A percentile compares a stretch with the other conserved stretches of the same genome.
phyloP scores from a whole-genome alignment of 1,140 invertebrate genomes.

The Asbolus verrucosus region DNA sequence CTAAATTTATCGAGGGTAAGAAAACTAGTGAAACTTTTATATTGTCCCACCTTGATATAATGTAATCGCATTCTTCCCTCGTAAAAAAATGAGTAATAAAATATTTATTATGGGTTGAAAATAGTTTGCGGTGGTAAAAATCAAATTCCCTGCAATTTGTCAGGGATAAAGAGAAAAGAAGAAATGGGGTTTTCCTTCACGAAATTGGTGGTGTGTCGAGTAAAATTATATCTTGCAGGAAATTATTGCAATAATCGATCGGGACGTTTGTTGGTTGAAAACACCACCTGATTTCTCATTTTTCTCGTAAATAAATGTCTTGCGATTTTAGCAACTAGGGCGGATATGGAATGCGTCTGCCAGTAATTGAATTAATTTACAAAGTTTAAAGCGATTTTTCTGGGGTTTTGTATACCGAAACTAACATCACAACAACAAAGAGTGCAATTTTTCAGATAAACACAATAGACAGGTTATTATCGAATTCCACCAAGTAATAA shows the following conservation, averaged over 20 bases:
- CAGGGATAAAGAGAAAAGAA: slow-evolving; percentile 10
- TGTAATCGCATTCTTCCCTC: slow-evolving; percentile 5
- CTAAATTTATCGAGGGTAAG: not conserved
- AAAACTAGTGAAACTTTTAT: slow-evolving; percentile 24
- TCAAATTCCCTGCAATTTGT: slow-evolving; percentile 28
- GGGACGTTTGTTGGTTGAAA: not conserved
- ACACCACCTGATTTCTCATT: slow-evolving; percentile 6
- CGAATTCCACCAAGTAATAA: slow-evolving; percentile 3
- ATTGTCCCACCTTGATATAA: not conserved
- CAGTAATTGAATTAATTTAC: not conserved
- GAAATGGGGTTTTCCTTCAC: slow-evolving; percentile 1
- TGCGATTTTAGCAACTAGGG: not conserved
- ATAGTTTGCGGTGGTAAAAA: not conserved
- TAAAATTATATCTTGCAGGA: slow-evolving; percentile 21
- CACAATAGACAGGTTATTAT: slow-evolving; percentile 9
- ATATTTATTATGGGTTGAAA: slow-evolving; percentile 9
- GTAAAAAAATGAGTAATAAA: slow-evolving; percentile 26
- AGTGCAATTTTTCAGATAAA: slow-evolving; percentile 26
- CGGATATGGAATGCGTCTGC: not conserved
- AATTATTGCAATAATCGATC: slow-evolving; percentile 33
- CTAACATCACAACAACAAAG: not conserved
- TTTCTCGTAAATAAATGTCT: slow-evolving; percentile 4
- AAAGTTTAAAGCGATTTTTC: slow-evolving; percentile 35
- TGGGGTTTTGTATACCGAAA: slow-evolving; percentile 7
- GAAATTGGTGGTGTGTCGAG: slow-evolving; percentile 13